These are phyloP conservation scores for Myodes glareolus DNA, from an alignment of 2,113 vertebrate species.

Conservation along the genomic window DNA sequence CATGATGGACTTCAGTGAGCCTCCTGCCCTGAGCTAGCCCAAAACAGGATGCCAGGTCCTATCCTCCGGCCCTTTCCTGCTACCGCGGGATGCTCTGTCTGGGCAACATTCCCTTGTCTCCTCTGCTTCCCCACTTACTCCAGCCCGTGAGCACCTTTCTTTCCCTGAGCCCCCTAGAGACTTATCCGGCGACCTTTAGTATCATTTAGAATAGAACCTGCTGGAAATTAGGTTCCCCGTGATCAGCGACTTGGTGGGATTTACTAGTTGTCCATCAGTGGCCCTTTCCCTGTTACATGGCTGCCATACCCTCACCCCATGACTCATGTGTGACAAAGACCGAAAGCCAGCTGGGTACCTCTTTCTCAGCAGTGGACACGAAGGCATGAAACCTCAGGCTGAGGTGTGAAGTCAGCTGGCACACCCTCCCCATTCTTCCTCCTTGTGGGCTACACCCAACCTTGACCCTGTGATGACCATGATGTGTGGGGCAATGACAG, in stretches of 20 bases:
- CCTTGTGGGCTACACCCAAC: neutral
- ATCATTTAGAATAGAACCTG: neutral
- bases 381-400: neutral
- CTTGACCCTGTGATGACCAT: neutral
- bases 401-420: neutral
- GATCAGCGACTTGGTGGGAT: neutral
- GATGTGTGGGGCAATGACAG: neutral
- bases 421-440: neutral
- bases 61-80: neutral
- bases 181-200: neutral
- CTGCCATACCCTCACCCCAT: neutral
- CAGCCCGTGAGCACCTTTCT: neutral
- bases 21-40: neutral
- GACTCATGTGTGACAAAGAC: neutral
- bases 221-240: neutral
- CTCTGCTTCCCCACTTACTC: neutral
- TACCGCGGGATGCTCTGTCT: no score
- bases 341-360: neutral
- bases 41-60: neutral
- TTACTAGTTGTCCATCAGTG: neutral
- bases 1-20: neutral
- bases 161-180: neutral
- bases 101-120: neutral
- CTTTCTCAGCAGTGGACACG: neutral
- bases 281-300: neutral